Conservation (phyloP, 2,113 vertebrate genomes). For the Glaucomys volans region DNA sequence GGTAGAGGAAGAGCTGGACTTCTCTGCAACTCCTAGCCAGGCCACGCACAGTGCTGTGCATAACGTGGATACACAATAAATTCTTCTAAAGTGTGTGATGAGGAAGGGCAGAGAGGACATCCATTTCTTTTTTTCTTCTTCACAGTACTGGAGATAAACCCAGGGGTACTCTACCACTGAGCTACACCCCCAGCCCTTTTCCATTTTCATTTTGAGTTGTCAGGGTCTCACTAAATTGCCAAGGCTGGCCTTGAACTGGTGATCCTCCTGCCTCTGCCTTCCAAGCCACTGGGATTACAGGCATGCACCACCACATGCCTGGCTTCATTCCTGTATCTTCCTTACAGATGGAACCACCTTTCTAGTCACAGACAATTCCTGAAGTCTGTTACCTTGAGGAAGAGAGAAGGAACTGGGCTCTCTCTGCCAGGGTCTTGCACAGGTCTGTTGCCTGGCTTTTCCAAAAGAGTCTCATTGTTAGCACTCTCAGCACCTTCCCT, state of each 20-base stretch:
- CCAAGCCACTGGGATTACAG: not conserved
- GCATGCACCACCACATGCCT: not conserved
- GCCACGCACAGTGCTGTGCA: not conserved
- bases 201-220: not conserved
- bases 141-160: not conserved
- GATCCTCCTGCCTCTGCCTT: not conserved
- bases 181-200: not conserved
- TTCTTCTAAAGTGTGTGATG: not conserved
- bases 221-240: not conserved
- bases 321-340: not conserved
- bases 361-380: rapidly evolving
- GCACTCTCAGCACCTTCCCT: not conserved
- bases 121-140: not conserved
- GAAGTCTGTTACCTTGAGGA: not conserved
- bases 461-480: not conserved
- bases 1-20: not conserved
- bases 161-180: not conserved
- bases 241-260: not conserved
- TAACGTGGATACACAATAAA: not conserved
- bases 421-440: not conserved
- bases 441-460: not conserved
- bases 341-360: not conserved
- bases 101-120: not conserved
- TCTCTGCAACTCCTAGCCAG: not conserved
- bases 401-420: not conserved